Evolutionary conservation across 2,888 invertebrate species (phyloP), one percentile per base, ranked within the genome.

Genomic region (Malthinus flaveolus): DNA sequence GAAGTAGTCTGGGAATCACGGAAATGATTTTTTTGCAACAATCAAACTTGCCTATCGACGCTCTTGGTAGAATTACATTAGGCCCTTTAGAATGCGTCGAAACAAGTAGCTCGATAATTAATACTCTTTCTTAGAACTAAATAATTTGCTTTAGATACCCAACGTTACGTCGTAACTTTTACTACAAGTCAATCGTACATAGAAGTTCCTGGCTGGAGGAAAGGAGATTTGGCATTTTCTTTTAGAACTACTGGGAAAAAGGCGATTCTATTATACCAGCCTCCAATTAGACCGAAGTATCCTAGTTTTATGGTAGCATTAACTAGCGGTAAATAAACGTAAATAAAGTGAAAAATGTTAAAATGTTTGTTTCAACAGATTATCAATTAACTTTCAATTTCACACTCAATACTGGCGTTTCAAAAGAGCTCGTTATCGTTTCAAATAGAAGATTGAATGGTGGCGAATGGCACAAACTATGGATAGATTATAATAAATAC

Each of bases 401-500:
- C 71, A 93, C 94, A 0, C 80, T 93, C 32, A 93, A 91, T 79
- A 93, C 91, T 34, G 93, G 91, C 0, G 88, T 88, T 6, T 89
- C 90, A 46, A 86, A 91, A 65, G 91, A 90, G 73, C 80, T 93
- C 58, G 91, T 90, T 42, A 91, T 96, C 62, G 88, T 89, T 71
- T 93, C 93, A 2, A 86, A 88, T 65, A 82, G 90, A 44, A 88
- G 89, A 73, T 82, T 97, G 46, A 95, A 95, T 75, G 91, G 91
- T 49, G 96, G 95, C 1, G 93, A 95, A 75, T 97, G 96, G 97
- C 96, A 97, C 77, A 93, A 95, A 79, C 89, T 96, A 64, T 93
- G 93, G 91, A 93, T 97, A 61, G 95, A 96, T 80, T 94, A 95
- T 75, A 95, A 95, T 79, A 89, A 91, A 75, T 92, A 95, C 77